Percentiles rank a stretch among this genome's conserved stretches.
phyloP scores from a whole-genome alignment of 2,888 invertebrate genomes.

The Sesamia inferens region DNA sequence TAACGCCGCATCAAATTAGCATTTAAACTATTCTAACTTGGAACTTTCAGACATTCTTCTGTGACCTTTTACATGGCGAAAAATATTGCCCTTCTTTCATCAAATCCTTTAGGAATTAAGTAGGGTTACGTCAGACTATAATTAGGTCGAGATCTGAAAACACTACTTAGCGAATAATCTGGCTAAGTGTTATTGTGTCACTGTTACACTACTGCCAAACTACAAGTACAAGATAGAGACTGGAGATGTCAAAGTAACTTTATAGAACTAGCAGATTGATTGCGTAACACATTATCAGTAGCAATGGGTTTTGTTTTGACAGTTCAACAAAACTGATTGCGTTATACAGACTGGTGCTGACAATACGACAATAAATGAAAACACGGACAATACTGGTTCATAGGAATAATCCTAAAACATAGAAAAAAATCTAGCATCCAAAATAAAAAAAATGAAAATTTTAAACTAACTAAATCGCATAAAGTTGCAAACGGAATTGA shows the following conservation, averaged over 20 bases:
- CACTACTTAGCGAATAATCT: background rate
- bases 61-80: constrained; percentile 24
- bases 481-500: too few relatives aligned
- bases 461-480: too few relatives aligned
- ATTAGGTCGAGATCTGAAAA: background rate
- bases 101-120: background rate
- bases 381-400: too few relatives aligned
- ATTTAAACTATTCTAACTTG: constrained; percentile 56
- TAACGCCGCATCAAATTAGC: constrained; percentile 50
- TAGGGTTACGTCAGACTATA: background rate
- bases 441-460: too few relatives aligned
- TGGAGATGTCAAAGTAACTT: background rate
- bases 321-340: too few relatives aligned
- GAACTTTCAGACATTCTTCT: constrained; percentile 15
- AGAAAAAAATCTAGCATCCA: too few relatives aligned
- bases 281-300: too few relatives aligned
- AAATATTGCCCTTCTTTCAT: background rate
- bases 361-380: too few relatives aligned
- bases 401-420: too few relatives aligned
- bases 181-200: background rate
- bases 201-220: background rate
- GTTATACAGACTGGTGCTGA: too few relatives aligned
- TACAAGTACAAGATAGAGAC: background rate
- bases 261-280: background rate
- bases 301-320: too few relatives aligned